Base-by-base conservation (phyloP, 2,113 vertebrate species). In the Pseudonaja textilis region DNA sequence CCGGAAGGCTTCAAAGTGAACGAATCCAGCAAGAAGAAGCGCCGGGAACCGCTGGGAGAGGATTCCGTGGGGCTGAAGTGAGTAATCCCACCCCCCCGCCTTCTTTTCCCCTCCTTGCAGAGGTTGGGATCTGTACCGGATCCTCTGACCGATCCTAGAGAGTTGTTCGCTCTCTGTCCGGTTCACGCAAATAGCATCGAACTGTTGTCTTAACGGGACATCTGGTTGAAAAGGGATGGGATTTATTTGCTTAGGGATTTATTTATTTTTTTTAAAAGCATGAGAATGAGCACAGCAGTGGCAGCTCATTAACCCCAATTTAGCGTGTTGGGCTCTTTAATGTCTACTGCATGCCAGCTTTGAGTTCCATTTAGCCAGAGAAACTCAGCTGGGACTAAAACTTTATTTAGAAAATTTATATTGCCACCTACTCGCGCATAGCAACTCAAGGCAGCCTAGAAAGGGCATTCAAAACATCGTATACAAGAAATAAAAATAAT, bases 41-140 rank as follows among this genome's bases (percentile, higher is more conserved):
- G 99, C 14, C 97, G 99, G 3, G 99, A 99, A 64, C 99, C 99
- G 0, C 98, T 99, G 0, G 99, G 99, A 50, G 99, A 99, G 97
- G 99, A 99, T 96, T 99, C 99, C 0, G 99, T 99, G 85, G 99
- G 99, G 47, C 97, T 99, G 94, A 99, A 99, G 99, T 99, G 97
- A 99, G 99, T 98, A 92, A 42, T 87, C 96, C 39, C 92, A 69
- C 34, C 54, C 26, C 69, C 42, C 54, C 4, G 1, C 91, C 86
- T n/a, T 34, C 5, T 85, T 90, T 22, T 25, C 69, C 0, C 6
- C 2, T 42, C 0, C 0, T 74, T n/a, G 81, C 0, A 0, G 26
- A 50, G 89, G 74, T 89, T 14, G 4, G 1, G 85, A 81, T 81
- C 69, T 39, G 42, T 6, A 23, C 29, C 50, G 0, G 1, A 12